Evolutionary conservation across 2,888 invertebrate species (phyloP).

Genomic region (Lycaena phlaeas): DNA sequence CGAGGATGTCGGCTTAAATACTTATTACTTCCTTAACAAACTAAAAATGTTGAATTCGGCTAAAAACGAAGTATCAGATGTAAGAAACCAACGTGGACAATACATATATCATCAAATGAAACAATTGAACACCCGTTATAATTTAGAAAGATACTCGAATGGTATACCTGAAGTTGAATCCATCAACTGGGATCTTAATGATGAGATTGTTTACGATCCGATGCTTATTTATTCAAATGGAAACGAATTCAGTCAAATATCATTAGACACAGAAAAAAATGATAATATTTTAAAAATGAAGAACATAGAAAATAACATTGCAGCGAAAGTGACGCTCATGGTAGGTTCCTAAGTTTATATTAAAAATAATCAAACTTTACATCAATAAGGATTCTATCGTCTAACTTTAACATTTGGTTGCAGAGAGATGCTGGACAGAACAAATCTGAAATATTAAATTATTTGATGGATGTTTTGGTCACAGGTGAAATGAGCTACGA

Average conservation of each 20-base stretch:
- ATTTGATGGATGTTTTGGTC: constrained; percentile 53
- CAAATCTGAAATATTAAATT: constrained; percentile 54
- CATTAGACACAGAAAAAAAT: constrained; percentile 40
- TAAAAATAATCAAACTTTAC: no score
- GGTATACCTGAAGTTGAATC: constrained; percentile 71
- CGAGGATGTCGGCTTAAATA: constrained; percentile 80
- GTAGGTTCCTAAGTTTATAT: constrained; percentile 29
- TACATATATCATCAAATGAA: constrained; percentile 76
- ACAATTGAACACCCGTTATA: constrained; percentile 79
- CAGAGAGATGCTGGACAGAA: constrained; percentile 47
- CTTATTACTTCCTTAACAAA: constrained; percentile 73
- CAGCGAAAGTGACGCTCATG: constrained; percentile 39
- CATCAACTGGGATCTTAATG: constrained; percentile 62
- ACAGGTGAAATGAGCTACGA: constrained; percentile 49
- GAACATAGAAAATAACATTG: constrained; percentile 48
- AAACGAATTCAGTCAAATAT: constrained; percentile 72
- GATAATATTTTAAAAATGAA: constrained; percentile 35
- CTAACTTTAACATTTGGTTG: constrained; percentile 17
- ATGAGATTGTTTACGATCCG: constrained; percentile 72
- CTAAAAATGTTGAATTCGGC: constrained; percentile 73
- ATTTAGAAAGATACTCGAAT: constrained; percentile 80
- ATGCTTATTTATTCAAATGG: constrained; percentile 76
- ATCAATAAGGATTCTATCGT: no score
- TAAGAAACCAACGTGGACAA: constrained; percentile 72
- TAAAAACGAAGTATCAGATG: constrained; percentile 28